Conservation (phyloP, 1,140 invertebrate species). For the Zeugodacus cucurbitae region DNA sequence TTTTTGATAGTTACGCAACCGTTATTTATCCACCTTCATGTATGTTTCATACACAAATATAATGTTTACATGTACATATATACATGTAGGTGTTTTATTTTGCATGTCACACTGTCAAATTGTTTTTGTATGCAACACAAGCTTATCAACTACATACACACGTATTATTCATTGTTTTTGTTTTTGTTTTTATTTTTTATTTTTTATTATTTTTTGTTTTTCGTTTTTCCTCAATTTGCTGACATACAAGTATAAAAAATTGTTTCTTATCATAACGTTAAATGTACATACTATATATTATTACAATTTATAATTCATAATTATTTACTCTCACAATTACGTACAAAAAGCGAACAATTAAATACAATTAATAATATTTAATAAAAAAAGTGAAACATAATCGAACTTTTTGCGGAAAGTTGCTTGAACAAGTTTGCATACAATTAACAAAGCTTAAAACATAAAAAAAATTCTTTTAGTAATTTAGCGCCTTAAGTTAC, state of each 20-base stretch:
- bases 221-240: background rate
- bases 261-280: background rate
- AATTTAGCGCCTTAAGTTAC: background rate
- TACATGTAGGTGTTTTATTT: background rate
- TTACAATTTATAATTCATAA: background rate
- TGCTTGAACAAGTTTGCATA: background rate
- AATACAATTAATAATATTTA: background rate
- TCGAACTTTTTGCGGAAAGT: background rate
- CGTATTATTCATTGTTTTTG: background rate
- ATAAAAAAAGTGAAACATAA: background rate
- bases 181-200: background rate
- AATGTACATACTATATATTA: background rate
- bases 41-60: background rate
- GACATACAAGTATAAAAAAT: constrained; percentile 13
- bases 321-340: background rate
- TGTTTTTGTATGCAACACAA: background rate
- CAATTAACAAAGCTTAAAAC: background rate
- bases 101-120: background rate
- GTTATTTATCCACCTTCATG: background rate
- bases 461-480: background rate
- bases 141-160: background rate
- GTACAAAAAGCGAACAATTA: background rate
- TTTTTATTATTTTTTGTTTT: background rate
- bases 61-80: background rate
- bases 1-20: background rate